Percentiles rank a stretch among this genome's conserved stretches.
These are phyloP conservation scores for Callionymus lyra DNA, from an alignment of 2,113 vertebrate genomes.

Conservation along the genomic window DNA sequence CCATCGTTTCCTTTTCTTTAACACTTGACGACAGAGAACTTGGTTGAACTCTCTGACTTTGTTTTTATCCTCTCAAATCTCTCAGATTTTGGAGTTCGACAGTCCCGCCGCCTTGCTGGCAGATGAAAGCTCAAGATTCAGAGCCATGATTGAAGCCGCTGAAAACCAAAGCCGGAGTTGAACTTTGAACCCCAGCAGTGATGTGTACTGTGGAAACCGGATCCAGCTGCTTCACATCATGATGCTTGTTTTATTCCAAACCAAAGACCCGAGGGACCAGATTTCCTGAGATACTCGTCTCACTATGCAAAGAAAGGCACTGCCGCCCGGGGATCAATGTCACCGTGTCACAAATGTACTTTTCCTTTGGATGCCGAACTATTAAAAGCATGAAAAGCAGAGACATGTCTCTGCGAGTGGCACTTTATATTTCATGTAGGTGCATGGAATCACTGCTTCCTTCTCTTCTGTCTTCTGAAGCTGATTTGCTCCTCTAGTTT, in stretches of 20 bases:
- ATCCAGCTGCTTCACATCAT: slow-evolving; percentile 10
- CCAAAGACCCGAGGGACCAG: slow-evolving; percentile 31
- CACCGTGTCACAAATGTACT: slow-evolving; percentile 2
- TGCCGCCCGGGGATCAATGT: slow-evolving; percentile 7
- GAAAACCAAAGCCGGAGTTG: slow-evolving; percentile 58
- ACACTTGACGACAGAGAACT: not conserved
- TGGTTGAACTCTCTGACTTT: slow-evolving; percentile 1
- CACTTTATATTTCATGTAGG: slow-evolving; percentile 47
- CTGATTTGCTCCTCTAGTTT: slow-evolving; percentile 7
- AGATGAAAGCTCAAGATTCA: slow-evolving; percentile 87
- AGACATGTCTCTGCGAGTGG: slow-evolving; percentile 27
- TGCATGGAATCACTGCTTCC: slow-evolving; percentile 16
- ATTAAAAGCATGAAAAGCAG: slow-evolving; percentile 18
- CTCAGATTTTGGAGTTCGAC: slow-evolving; percentile 92
- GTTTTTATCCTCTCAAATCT: slow-evolving; percentile 28
- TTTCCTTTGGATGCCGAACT: slow-evolving; percentile 27
- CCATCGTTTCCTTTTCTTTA: no score
- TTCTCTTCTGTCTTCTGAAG: slow-evolving; percentile 15
- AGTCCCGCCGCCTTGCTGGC: slow-evolving; percentile 81
- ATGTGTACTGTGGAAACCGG: slow-evolving; percentile 14
- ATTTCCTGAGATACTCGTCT: slow-evolving; percentile 14
- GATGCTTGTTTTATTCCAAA: slow-evolving; percentile 23
- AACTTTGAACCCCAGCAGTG: slow-evolving; percentile 17
- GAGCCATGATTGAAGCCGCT: slow-evolving; percentile 82
- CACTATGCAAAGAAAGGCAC: slow-evolving; percentile 19